Evolutionary conservation across 2,888 invertebrate species (phyloP), one percentile per base, ranked within the genome.

Genomic region (Sarcophaga caerulescens): DNA sequence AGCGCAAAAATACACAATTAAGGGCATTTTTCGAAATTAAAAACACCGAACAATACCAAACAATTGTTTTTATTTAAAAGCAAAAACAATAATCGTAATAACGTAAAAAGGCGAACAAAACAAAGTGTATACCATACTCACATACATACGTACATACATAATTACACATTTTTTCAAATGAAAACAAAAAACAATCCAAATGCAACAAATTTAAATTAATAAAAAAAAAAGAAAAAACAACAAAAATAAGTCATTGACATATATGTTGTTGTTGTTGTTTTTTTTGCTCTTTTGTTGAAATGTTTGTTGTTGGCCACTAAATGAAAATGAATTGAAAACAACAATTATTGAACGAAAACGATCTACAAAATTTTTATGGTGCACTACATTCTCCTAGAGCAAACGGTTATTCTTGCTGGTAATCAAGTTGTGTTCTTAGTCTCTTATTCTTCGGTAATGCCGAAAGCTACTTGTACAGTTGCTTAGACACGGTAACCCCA

Each of bases 1-100:
- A 85, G 85, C 85, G 63, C 47, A 81, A 81, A 82, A 83, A 60
- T 4, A n/a, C 79, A 69, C 83, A 85, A 83, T 85, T 85, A 77
- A 81, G 80, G 76, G 77, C 80, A 80, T 74, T 82, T 77, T 65
- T 63, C 23, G 23, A 83, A 82, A 60, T 45, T 62, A n/a, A 81
- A 74, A 52, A 14, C 14, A 6, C 25, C 57, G 57, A 81, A 66
- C 70, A 74, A 78, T 73, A 47, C 25, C 25, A 57, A 69, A 73
- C 62, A 65, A 75, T 52, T 57, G 62, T 69, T 25, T 63, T 10
- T 25, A 73, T 66, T 57, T 19, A 35, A 44, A 73, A 35, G 19
- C 60, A 19, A 10, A 3, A 60, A 60, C 17, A 35, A 14, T 62
- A 68, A 47, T 68, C 66, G 45, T 25, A 60, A n/a, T 19, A 62